These are phyloP conservation scores for Oreochromis tanganicae DNA, from an alignment of 2,113 vertebrate genomes.

Conservation along the genomic window DNA sequence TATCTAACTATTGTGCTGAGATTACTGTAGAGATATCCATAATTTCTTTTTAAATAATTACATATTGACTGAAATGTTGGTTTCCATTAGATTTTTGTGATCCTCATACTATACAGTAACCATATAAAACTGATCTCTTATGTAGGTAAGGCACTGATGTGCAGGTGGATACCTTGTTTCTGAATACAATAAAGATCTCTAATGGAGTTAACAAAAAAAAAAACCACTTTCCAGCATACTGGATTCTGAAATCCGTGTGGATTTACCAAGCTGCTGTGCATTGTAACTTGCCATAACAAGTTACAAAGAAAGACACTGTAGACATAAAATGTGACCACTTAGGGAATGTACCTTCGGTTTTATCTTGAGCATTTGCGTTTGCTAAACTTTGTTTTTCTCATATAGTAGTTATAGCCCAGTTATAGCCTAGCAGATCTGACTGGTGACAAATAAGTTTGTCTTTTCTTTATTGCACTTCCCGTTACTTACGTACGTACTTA, in stretches of 20 bases:
- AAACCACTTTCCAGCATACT: background rate
- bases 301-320: background rate
- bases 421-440: background rate
- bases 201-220: background rate
- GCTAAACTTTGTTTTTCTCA: background rate
- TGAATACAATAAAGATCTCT: background rate
- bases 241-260: background rate
- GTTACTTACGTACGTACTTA: background rate
- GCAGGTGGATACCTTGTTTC: background rate
- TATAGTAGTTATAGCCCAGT: background rate
- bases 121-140: background rate
- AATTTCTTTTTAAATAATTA: background rate
- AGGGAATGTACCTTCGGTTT: background rate
- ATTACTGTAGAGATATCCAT: background rate
- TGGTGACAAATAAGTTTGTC: background rate
- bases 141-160: background rate
- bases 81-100: background rate
- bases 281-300: background rate
- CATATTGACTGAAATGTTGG: background rate
- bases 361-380: background rate
- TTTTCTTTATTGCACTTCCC: background rate
- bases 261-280: background rate
- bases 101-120: background rate
- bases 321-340: background rate
- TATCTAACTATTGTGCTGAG: background rate